phyloP scores from a whole-genome alignment of 2,113 vertebrate species.

The Caranx melampygus region DNA sequence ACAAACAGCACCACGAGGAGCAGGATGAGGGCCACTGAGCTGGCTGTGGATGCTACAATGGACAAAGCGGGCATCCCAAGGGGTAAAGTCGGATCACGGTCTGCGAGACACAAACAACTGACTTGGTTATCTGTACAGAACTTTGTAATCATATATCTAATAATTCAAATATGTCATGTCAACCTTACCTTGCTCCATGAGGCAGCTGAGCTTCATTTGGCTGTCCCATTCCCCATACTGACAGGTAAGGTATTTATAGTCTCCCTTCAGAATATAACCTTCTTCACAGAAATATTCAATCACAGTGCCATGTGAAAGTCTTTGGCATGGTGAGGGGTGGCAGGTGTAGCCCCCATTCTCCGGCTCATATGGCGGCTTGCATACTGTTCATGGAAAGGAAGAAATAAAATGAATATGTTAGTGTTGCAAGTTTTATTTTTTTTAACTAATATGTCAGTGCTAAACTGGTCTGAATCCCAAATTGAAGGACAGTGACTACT shows the following conservation, averaged over 20 bases:
- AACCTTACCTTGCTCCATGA: constrained; percentile 88
- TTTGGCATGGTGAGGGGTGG: constrained; percentile 92
- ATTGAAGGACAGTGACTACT: neutral
- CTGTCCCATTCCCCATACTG: constrained; percentile 95
- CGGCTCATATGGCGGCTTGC: constrained; percentile 91
- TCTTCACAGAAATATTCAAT: constrained; percentile 96
- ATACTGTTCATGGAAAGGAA: constrained; percentile 81
- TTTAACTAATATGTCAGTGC: neutral
- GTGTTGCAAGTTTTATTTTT: neutral
- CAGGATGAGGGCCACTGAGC: constrained; percentile 94
- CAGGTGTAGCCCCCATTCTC: constrained; percentile 96
- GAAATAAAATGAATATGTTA: neutral
- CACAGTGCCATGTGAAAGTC: constrained; percentile 91
- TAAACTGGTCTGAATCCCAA: neutral
- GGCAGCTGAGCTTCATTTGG: constrained; percentile 94
- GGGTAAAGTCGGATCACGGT: constrained; percentile 84
- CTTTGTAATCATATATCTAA: neutral
- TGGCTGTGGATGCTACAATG: constrained; percentile 96
- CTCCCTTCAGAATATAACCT: constrained; percentile 95
- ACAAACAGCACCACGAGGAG: constrained; percentile 97
- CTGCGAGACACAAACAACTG: constrained; percentile 74
- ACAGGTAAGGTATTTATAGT: constrained; percentile 97
- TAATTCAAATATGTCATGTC: neutral
- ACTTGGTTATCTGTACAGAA: neutral
- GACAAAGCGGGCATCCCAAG: constrained; percentile 93